Percentiles rank a stretch among this genome's conserved stretches.
Conservation (phyloP, 1,140 invertebrate species). For the Bombus impatiens region DNA sequence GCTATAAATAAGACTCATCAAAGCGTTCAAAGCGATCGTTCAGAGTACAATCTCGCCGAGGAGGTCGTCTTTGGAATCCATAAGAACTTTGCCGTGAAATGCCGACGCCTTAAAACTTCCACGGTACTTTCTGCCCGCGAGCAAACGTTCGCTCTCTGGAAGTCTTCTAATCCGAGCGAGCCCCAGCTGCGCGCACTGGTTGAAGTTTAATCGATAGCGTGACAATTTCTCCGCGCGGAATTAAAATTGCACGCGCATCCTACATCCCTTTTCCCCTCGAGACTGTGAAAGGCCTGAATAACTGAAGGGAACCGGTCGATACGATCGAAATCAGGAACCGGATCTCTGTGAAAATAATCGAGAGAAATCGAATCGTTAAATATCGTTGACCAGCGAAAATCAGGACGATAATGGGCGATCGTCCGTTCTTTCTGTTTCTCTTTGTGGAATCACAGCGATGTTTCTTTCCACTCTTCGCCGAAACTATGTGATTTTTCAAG, state of each 20-base stretch:
- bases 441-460: not conserved
- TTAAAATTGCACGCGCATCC: constrained; percentile 45
- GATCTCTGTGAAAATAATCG: not conserved
- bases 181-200: not conserved
- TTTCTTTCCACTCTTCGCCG: not conserved
- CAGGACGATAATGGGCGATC: not conserved
- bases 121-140: not conserved
- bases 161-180: constrained; percentile 42
- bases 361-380: not conserved
- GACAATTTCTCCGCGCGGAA: constrained; percentile 26
- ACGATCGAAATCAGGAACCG: constrained; percentile 21
- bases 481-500: not conserved
- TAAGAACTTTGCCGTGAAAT: not conserved
- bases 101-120: constrained; percentile 43
- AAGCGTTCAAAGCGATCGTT: too few relatives aligned
- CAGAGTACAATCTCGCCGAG: too few relatives aligned
- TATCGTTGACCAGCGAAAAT: not conserved
- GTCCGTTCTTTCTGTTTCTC: not conserved
- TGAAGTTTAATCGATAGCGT: constrained; percentile 43
- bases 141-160: not conserved
- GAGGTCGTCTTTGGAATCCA: too few relatives aligned
- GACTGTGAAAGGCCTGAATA: not conserved
- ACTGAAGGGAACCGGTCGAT: constrained; percentile 2
- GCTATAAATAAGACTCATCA: constrained; percentile 13
- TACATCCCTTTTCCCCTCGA: not conserved